Evolutionary conservation across 2,797 vertebrate genomes (phyloP).

Genomic region (Lepilemur ruficaudatus): DNA sequence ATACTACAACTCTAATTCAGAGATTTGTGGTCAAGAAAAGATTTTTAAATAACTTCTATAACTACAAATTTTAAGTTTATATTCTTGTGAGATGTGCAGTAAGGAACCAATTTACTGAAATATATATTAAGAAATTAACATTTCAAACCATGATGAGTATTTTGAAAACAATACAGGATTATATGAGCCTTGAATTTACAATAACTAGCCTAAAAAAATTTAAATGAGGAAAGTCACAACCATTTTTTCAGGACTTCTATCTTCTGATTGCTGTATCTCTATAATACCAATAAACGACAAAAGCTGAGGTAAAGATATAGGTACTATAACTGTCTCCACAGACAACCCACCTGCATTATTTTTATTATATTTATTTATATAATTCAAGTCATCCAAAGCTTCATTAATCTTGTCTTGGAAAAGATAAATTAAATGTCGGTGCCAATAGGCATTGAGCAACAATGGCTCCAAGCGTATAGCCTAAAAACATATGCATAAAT

Average conservation of each 20-base stretch:
- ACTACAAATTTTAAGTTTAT: not conserved
- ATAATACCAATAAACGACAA: not conserved
- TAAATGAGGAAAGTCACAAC: not conserved
- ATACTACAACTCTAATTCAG: not conserved
- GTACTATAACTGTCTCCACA: not conserved
- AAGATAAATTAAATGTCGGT: constrained; percentile 87
- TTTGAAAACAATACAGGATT: not conserved
- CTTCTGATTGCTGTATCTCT: not conserved
- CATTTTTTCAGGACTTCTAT: not conserved
- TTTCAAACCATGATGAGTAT: not conserved
- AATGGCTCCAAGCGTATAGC: constrained; percentile 84
- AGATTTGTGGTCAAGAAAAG: not conserved
- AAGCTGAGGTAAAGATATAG: not conserved
- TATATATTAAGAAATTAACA: not conserved
- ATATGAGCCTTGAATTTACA: not conserved
- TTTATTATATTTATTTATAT: constrained; percentile 84
- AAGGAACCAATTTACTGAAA: not conserved
- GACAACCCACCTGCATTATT: constrained; percentile 81
- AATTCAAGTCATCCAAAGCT: constrained; percentile 86
- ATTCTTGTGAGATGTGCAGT: not conserved
- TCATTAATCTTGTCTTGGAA: constrained; percentile 83
- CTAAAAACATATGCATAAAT: constrained; percentile 77
- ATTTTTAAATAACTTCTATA: constrained; percentile 13
- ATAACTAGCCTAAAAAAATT: not conserved
- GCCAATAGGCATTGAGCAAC: constrained; percentile 87